These are phyloP conservation scores for Scatophagus argus DNA, from an alignment of 2,113 vertebrate genomes.

Conservation along the genomic window DNA sequence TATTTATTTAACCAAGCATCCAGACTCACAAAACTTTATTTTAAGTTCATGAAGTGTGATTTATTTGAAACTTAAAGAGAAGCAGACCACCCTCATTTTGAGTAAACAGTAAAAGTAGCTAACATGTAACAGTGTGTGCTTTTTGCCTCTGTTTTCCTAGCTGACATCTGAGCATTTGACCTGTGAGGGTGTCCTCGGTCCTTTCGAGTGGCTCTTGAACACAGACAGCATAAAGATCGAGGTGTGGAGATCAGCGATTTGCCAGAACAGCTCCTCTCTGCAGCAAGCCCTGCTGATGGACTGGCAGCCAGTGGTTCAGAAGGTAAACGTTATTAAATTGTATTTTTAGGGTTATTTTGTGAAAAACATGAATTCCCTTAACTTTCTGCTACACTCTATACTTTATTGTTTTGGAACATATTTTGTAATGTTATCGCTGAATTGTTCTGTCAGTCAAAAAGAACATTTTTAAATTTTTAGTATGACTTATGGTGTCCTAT, in stretches of 20 bases:
- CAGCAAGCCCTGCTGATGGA: slow-evolving; percentile 43
- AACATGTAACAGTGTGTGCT: not conserved
- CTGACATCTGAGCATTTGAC: not conserved
- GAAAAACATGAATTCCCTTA: not conserved
- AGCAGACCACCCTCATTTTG: too few relatives aligned
- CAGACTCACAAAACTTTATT: not conserved
- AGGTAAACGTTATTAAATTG: slow-evolving; percentile 57
- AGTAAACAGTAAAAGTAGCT: not conserved
- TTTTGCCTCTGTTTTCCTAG: slow-evolving; percentile 43
- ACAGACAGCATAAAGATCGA: slow-evolving; percentile 50
- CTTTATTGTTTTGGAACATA: not conserved
- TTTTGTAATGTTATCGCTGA: not conserved
- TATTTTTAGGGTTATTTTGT: not conserved
- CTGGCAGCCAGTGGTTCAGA: slow-evolving; percentile 61
- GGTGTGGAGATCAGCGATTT: slow-evolving; percentile 67
- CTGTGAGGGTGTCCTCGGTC: slow-evolving; percentile 66
- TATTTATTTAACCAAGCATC: not conserved
- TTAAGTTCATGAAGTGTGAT: not conserved
- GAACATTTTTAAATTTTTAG: too few relatives aligned
- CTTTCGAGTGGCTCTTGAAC: slow-evolving; percentile 74
- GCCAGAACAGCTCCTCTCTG: slow-evolving; percentile 56
- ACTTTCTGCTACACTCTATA: not conserved
- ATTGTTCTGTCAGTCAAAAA: not conserved
- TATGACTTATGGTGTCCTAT: too few relatives aligned
- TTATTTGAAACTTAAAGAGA: not conserved